Evolutionary conservation across 2,797 vertebrate species (phyloP).

Genomic region (Vespertilio murinus): DNA sequence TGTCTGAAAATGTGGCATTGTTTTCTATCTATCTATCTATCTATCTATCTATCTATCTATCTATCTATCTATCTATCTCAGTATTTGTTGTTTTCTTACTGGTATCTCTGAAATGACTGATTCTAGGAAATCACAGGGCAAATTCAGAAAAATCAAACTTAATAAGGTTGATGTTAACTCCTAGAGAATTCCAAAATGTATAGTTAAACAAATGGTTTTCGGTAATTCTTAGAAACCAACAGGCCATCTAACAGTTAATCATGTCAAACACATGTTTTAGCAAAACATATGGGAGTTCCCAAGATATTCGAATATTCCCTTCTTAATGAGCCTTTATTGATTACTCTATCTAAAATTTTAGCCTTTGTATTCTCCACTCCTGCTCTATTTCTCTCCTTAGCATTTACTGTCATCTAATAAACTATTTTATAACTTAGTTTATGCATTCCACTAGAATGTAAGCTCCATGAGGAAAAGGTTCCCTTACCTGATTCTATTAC

Average conservation of each 20-base stretch:
- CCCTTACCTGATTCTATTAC: background rate
- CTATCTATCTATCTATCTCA: background rate
- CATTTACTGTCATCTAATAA: background rate
- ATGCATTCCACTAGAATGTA: background rate
- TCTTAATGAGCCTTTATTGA: background rate
- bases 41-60: background rate
- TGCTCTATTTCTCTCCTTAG: background rate
- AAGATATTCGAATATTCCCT: background rate
- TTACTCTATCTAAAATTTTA: background rate
- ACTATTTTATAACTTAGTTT: background rate
- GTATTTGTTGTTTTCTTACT: background rate
- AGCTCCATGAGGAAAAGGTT: background rate
- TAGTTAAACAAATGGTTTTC: background rate
- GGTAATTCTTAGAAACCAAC: conserved; percentile 33
- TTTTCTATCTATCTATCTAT: background rate
- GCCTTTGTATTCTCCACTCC: background rate
- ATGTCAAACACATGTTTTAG: conserved; percentile 10
- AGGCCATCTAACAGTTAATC: background rate
- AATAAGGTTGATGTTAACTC: background rate
- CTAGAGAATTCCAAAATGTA: conserved; percentile 31
- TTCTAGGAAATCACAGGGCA: conserved; percentile 33
- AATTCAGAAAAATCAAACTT: conserved; percentile 28
- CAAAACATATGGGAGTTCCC: background rate
- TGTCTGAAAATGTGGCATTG: background rate
- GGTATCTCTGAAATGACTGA: background rate